phyloP scores from a whole-genome alignment of 2,113 vertebrate species.

The Dromaius novaehollandiae region DNA sequence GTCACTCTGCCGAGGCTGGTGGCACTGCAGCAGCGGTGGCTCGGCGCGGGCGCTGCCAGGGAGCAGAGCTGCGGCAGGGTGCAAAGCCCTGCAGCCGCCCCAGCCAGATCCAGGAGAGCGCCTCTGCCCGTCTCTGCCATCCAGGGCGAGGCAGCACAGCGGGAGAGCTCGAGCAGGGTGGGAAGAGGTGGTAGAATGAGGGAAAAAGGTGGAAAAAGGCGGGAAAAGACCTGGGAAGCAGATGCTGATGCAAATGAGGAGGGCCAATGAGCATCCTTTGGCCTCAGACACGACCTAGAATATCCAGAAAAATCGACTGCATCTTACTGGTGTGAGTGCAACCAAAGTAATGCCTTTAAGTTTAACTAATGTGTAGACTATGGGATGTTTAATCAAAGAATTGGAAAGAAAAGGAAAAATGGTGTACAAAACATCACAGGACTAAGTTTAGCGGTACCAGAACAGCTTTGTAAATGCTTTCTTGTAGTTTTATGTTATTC shows the following conservation, averaged over 20 bases:
- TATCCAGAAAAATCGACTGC: background rate
- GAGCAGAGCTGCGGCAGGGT: background rate
- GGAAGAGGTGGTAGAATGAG: background rate
- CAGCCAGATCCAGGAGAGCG: background rate
- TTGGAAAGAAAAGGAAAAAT: background rate
- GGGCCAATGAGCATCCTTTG: background rate
- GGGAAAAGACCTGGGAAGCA: background rate
- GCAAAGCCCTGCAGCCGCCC: background rate
- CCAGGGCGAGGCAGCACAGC: rapidly evolving
- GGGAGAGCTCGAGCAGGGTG: background rate
- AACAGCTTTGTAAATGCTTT: background rate
- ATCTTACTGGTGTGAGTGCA: background rate
- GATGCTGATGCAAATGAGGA: background rate
- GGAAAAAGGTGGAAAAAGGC: background rate
- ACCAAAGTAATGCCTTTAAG: background rate
- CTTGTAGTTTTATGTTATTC: background rate
- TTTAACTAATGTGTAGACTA: background rate
- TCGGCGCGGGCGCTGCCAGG: background rate
- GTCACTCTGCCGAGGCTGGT: background rate
- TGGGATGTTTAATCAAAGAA: background rate
- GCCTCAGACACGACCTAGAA: background rate
- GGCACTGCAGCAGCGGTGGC: background rate
- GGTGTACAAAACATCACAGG: background rate
- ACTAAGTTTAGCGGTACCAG: background rate
- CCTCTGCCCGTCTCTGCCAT: background rate